Conservation (phyloP, 2,113 vertebrate genomes). For the Ranitomeya variabilis region DNA sequence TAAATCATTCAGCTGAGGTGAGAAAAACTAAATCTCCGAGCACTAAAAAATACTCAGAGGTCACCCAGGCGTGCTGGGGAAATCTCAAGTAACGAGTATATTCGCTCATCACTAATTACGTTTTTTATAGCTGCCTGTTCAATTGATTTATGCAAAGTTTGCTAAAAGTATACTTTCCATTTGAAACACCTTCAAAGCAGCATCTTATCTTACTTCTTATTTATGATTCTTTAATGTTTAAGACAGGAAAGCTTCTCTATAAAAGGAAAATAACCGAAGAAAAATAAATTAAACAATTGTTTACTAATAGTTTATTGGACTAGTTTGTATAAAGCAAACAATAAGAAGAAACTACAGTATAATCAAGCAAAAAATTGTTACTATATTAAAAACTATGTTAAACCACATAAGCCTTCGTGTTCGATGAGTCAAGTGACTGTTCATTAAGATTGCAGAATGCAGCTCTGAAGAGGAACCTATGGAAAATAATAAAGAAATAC, state of each 20-base stretch:
- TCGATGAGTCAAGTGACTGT: background rate
- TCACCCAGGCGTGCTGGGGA: too few species aligned
- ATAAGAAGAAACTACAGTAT: background rate
- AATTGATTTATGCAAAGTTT: too few species aligned
- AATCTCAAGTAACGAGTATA: too few species aligned
- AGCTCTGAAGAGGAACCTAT: background rate
- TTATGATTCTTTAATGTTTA: background rate
- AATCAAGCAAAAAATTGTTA: background rate
- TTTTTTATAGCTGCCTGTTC: too few species aligned
- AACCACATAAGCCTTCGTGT: background rate
- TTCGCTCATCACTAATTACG: too few species aligned
- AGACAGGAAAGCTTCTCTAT: background rate
- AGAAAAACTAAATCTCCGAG: too few species aligned
- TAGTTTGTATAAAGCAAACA: background rate
- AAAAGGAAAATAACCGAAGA: background rate
- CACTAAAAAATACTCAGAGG: too few species aligned
- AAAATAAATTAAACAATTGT: background rate
- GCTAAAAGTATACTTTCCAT: too few species aligned
- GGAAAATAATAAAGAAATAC: background rate
- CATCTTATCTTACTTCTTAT: background rate
- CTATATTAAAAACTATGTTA: too few species aligned
- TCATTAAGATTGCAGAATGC: background rate
- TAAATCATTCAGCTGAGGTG: too few species aligned
- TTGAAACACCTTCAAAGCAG: background rate
- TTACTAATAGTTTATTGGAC: background rate